Conservation (phyloP, 2,797 vertebrate species). For the Gastrophryne carolinensis region DNA sequence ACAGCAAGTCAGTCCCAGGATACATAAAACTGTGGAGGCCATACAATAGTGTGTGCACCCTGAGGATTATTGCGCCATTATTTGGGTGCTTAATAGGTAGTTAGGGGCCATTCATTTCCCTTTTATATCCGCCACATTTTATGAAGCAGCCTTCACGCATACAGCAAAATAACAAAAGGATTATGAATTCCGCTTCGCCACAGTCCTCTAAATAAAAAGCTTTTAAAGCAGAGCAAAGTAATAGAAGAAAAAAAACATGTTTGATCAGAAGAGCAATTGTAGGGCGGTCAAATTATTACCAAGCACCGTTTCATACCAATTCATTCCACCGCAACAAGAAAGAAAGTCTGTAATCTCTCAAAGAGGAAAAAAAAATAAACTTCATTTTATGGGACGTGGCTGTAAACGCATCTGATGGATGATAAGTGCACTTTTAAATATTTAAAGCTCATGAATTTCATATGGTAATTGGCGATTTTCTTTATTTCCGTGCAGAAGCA, state of each 20-base stretch:
- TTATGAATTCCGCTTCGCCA: background rate
- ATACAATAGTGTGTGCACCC: too few relatives aligned
- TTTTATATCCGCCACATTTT: background rate
- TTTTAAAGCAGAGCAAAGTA: background rate
- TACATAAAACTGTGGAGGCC: too few relatives aligned
- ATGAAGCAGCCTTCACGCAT: background rate
- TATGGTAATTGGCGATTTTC: constrained; percentile 28
- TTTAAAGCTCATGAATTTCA: constrained; percentile 43
- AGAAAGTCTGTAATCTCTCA: constrained; percentile 11
- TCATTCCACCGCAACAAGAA: constrained; percentile 20
- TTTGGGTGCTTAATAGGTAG: too few relatives aligned
- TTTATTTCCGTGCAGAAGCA: background rate
- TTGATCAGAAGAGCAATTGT: background rate
- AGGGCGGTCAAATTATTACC: constrained; percentile 19
- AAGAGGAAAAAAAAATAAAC: background rate
- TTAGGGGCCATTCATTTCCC: too few relatives aligned
- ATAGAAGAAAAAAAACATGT: background rate
- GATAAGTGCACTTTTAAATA: constrained; percentile 37
- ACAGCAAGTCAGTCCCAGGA: too few relatives aligned
- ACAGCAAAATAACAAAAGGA: background rate
- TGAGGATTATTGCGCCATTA: too few relatives aligned
- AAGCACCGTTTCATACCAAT: constrained; percentile 15
- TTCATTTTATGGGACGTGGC: constrained; percentile 10
- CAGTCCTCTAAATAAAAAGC: constrained; percentile 6
- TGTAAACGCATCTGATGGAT: constrained; percentile 28